phyloP scores from a whole-genome alignment of 2,113 vertebrate genomes.

The Silurus meridionalis region DNA sequence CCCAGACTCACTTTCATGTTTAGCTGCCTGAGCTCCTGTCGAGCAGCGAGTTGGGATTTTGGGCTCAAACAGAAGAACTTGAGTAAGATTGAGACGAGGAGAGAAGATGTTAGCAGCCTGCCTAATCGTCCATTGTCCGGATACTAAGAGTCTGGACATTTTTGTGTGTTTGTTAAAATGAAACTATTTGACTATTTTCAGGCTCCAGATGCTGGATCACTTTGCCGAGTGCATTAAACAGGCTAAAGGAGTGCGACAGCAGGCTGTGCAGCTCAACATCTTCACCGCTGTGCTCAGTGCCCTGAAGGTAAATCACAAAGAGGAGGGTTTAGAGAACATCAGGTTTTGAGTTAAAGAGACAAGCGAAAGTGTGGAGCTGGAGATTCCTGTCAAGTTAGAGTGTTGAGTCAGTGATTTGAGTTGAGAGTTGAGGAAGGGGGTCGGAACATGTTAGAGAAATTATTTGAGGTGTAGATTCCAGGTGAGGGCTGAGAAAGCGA shows the following conservation, averaged over 20 bases:
- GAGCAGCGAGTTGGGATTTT: no score
- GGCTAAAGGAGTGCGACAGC: constrained; percentile 96
- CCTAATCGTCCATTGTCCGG: no score
- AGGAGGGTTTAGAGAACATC: no score
- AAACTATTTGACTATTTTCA: constrained; percentile 54
- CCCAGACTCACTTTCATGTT: no score
- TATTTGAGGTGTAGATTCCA: neutral
- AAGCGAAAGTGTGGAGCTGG: neutral
- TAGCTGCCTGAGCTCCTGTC: no score
- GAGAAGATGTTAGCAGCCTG: no score
- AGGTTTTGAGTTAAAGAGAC: neutral
- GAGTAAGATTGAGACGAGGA: no score
- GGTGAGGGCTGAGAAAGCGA: neutral
- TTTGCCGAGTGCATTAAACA: constrained; percentile 99
- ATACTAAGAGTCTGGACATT: no score
- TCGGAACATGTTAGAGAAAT: neutral
- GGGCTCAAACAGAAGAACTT: no score
- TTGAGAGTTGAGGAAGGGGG: neutral
- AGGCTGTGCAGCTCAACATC: constrained; percentile 97
- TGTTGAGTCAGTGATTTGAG: neutral
- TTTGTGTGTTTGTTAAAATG: no score
- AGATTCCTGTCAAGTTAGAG: neutral
- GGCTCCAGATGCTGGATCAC: constrained; percentile 98
- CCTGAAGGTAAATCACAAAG: constrained; percentile 81
- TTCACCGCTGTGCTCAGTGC: constrained; percentile 98